Conservation (phyloP, 2,888 invertebrate species). For the Andricus curvator region DNA sequence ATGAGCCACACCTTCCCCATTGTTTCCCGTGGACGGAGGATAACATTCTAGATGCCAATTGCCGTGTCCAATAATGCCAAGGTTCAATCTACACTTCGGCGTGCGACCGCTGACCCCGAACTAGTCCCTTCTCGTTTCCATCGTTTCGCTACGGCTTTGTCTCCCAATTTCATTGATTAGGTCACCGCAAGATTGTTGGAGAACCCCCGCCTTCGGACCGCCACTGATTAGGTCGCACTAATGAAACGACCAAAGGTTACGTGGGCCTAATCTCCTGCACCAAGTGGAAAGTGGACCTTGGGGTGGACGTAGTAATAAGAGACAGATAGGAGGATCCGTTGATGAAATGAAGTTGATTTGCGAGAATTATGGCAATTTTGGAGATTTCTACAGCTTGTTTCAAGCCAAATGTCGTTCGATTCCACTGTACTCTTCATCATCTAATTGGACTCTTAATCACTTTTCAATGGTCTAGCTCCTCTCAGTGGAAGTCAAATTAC, state of each 20-base stretch:
- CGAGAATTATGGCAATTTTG: neutral
- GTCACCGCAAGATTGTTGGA: slow-evolving; percentile 39
- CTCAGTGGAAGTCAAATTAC: neutral
- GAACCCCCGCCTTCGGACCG: slow-evolving; percentile 50
- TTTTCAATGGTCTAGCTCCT: neutral
- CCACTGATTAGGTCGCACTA: slow-evolving; percentile 74
- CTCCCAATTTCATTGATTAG: slow-evolving; percentile 78
- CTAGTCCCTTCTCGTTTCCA: slow-evolving; percentile 58
- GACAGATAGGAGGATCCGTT: neutral
- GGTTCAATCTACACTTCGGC: slow-evolving; percentile 66
- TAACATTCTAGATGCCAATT: slow-evolving; percentile 60
- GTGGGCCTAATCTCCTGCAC: slow-evolving; percentile 69
- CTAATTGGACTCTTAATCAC: slow-evolving; percentile 8
- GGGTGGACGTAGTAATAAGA: slow-evolving; percentile 21
- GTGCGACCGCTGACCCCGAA: slow-evolving; percentile 51
- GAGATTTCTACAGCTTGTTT: neutral
- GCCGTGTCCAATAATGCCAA: slow-evolving; percentile 50
- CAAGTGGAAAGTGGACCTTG: slow-evolving; percentile 49
- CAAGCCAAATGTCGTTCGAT: neutral
- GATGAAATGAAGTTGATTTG: slow-evolving; percentile 9
- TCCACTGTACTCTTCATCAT: neutral
- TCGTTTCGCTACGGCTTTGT: slow-evolving; percentile 71
- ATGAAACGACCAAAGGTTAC: slow-evolving; percentile 74
- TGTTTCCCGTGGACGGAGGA: slow-evolving; percentile 61
- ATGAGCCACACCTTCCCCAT: slow-evolving; percentile 70